These are phyloP conservation scores for Melanocharis versteri DNA, from an alignment of 2,113 vertebrate genomes.

Conservation along the genomic window DNA sequence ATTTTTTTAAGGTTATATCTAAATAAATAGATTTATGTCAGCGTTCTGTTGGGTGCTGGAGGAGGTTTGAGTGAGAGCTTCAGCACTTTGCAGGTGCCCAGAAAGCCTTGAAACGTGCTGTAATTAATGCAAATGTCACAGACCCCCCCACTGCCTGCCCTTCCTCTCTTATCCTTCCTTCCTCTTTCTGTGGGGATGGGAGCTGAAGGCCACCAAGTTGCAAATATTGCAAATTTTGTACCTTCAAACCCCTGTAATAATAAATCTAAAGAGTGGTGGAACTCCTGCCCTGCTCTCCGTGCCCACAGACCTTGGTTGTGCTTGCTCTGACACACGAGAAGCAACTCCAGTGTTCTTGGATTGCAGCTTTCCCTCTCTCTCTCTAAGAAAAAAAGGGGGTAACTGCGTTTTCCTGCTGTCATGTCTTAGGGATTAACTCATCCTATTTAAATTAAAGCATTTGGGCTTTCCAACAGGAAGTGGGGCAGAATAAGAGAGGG, in stretches of 20 bases:
- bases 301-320: not conserved
- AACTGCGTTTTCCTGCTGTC: not conserved
- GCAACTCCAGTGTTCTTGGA: fast-evolving
- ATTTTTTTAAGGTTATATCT: too few species aligned
- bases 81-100: not conserved
- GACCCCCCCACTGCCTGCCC: fast-evolving
- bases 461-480: not conserved
- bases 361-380: not conserved
- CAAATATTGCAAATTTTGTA: fast-evolving
- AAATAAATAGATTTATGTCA: fast-evolving
- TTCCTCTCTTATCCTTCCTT: not conserved
- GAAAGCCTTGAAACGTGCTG: not conserved
- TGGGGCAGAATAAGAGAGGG: not conserved
- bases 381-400: not conserved
- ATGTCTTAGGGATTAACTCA: not conserved
- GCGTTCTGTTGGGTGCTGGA: fast-evolving
- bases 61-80: fast-evolving
- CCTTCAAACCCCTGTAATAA: fast-evolving
- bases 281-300: not conserved
- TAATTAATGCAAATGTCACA: not conserved
- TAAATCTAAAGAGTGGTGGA: fast-evolving
- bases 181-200: fast-evolving
- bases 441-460: fast-evolving
- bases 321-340: fast-evolving
- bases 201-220: not conserved